These are phyloP conservation scores for sheep (Ovis aries) DNA, from an alignment of 2,113 vertebrate genomes.

Conservation along the genomic window ARS-UI_Ramb_v3.0 NC_056061.1:18247001-18247500, in stretches of 20 bases:
- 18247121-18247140: not conserved
- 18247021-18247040: conserved; percentile 85
- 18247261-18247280: not conserved
- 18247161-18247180: not conserved
- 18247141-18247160: not conserved
- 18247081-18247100: not conserved
- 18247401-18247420: not conserved
- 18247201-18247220: not conserved
- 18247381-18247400: not conserved
- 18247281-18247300: not conserved
- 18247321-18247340: not conserved
- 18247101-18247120: not conserved
- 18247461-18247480: not conserved
- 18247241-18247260: not conserved
- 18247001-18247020: conserved; percentile 84
- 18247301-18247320: not conserved
- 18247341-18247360: not conserved
- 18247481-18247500: not conserved
- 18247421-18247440: not conserved
- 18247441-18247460: not conserved
- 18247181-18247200: not conserved
- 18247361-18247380: not conserved
- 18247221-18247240: not conserved
- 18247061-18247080: not conserved
- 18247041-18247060: conserved; percentile 12